Evolutionary conservation across 2,888 invertebrate species (phyloP).

Genomic region (Acanthopleura granulata): DNA sequence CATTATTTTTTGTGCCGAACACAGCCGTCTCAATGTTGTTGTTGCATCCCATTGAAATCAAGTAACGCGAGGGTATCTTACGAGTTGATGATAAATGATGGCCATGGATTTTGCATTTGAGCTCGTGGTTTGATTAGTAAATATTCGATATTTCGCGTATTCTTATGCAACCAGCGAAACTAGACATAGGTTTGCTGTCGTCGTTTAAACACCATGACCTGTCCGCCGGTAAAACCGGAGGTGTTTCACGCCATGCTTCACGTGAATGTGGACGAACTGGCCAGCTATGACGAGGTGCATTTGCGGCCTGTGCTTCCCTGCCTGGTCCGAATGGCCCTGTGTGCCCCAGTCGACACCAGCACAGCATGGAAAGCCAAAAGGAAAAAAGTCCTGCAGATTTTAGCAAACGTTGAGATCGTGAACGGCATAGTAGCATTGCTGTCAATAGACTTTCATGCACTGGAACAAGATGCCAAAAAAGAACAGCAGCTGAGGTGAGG

Average conservation of each 20-base stretch:
- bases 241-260: conserved; percentile 63
- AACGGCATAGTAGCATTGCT: conserved; percentile 93
- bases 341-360: conserved; percentile 88
- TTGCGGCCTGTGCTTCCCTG: conserved; percentile 92
- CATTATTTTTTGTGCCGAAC: too few relatives aligned
- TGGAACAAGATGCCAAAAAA: conserved; percentile 92
- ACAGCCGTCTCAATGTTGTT: too few relatives aligned
- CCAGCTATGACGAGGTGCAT: conserved; percentile 82
- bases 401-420: conserved; percentile 92
- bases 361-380: conserved; percentile 85
- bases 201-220: too few relatives aligned
- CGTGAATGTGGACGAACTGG: conserved; percentile 79
- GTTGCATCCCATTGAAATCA: too few relatives aligned
- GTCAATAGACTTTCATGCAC: conserved; percentile 92
- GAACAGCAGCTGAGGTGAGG: conserved; percentile 87
- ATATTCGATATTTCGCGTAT: too few relatives aligned
- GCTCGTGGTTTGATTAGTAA: too few relatives aligned
- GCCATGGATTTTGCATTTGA: too few relatives aligned
- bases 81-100: too few relatives aligned
- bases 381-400: conserved; percentile 88
- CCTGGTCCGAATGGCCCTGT: conserved; percentile 90
- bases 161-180: too few relatives aligned
- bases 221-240: conserved; percentile 43
- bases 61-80: too few relatives aligned
- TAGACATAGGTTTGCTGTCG: too few relatives aligned